Evolutionary conservation across 2,113 vertebrate species (phyloP).

Genomic region (Lonchura striata): DNA sequence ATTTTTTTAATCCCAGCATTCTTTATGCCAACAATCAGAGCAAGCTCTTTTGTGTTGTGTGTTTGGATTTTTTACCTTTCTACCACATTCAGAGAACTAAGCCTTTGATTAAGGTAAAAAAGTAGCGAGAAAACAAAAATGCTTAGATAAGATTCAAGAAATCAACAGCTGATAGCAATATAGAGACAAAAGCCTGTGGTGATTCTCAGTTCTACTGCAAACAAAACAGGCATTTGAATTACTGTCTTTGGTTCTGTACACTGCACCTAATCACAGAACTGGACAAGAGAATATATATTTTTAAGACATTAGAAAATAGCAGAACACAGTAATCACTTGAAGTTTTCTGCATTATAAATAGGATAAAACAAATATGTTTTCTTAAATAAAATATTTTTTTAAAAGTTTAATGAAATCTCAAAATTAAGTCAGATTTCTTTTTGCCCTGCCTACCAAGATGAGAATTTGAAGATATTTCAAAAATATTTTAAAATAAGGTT

Average conservation of each 20-base stretch:
- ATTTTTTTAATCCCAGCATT: neutral
- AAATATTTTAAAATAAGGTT: neutral
- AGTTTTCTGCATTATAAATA: neutral
- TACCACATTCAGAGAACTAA: neutral
- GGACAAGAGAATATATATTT: neutral
- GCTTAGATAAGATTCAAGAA: neutral
- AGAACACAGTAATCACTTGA: neutral
- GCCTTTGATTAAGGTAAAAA: neutral
- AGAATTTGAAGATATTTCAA: neutral
- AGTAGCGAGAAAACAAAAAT: neutral
- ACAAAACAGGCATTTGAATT: neutral
- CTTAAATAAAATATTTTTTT: neutral
- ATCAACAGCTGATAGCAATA: neutral
- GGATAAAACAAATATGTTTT: neutral
- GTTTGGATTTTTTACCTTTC: neutral
- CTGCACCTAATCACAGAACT: neutral
- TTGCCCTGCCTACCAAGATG: neutral
- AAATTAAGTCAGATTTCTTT: neutral
- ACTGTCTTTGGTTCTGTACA: neutral
- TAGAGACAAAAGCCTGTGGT: neutral
- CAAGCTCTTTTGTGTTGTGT: neutral
- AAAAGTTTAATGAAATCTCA: neutral
- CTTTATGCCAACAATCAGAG: neutral
- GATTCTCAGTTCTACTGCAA: neutral
- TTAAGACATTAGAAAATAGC: neutral